Conservation (phyloP, 2,888 invertebrate genomes). For the Baronia brevicornis region DNA sequence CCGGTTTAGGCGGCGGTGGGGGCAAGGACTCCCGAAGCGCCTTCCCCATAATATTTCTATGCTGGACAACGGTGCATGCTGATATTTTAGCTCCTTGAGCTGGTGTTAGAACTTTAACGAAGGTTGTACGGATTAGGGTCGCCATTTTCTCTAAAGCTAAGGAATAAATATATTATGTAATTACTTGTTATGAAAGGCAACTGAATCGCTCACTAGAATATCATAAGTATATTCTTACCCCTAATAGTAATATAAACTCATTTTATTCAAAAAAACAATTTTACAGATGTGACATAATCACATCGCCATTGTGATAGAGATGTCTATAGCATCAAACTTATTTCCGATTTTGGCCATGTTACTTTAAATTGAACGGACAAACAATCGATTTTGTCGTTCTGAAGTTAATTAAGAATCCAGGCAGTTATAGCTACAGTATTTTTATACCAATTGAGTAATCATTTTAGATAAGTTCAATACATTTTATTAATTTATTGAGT, state of each 20-base stretch:
- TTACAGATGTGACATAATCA: conserved; percentile 60
- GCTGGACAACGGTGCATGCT: conserved; percentile 51
- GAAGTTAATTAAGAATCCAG: too few species aligned
- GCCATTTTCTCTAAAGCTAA: conserved; percentile 48
- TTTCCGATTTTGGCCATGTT: too few species aligned
- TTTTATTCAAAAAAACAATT: conserved; percentile 39
- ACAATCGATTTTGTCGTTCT: too few species aligned
- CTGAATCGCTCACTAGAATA: background rate
- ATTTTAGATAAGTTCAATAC: too few species aligned
- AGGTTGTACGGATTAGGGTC: conserved; percentile 48
- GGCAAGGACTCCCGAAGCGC: conserved; percentile 67
- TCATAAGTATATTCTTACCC: conserved; percentile 35
- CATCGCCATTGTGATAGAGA: conserved; percentile 15
- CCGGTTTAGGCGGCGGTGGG: conserved; percentile 71
- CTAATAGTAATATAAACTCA: conserved; percentile 39
- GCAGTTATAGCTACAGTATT: too few species aligned
- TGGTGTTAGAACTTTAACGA: conserved; percentile 48
- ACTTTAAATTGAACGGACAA: too few species aligned
- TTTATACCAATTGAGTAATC: too few species aligned
- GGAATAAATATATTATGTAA: conserved; percentile 8
- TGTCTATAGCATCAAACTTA: background rate
- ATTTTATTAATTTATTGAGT: too few species aligned
- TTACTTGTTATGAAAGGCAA: background rate
- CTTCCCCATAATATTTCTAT: conserved; percentile 72
- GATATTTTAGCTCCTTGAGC: conserved; percentile 55